A percentile compares a stretch with the other conserved stretches of the same genome.
These are phyloP conservation scores for Drosophila arizonae DNA, from an alignment of 1,140 invertebrate species.

Conservation along the genomic window DNA sequence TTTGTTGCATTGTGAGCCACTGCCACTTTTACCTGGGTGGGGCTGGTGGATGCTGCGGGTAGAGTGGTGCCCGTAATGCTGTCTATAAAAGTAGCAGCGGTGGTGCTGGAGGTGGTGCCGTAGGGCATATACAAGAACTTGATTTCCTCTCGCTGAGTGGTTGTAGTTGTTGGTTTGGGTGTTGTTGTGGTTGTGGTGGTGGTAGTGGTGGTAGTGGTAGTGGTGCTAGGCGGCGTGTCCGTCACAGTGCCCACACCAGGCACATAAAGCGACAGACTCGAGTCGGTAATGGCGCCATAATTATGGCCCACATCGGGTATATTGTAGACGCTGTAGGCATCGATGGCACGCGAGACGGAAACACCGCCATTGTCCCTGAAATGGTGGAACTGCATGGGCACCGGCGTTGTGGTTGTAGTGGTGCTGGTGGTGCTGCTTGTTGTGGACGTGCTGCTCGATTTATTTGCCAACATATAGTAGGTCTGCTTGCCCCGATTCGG, in stretches of 20 bases:
- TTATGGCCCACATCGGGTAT: slow-evolving; percentile 61
- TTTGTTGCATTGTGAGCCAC: not conserved
- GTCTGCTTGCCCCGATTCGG: not conserved
- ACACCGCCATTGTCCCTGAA: slow-evolving; percentile 36
- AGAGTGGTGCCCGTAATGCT: not conserved
- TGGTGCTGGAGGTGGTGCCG: not conserved
- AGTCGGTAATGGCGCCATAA: slow-evolving; percentile 56
- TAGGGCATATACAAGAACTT: slow-evolving; percentile 3
- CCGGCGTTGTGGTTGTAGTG: slow-evolving; percentile 25
- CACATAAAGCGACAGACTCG: slow-evolving; percentile 53
- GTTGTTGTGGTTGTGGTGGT: slow-evolving; percentile 15
- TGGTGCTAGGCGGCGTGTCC: slow-evolving; percentile 32
- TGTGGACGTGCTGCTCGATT: not conserved
- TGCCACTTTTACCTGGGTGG: not conserved
- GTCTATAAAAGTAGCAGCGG: not conserved
- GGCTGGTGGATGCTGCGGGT: not conserved
- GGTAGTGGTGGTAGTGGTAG: slow-evolving; percentile 22
- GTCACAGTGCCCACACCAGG: slow-evolving; percentile 59
- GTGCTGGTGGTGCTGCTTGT: slow-evolving; percentile 11
- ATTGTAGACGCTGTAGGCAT: slow-evolving; percentile 63
- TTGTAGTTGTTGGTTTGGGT: not conserved
- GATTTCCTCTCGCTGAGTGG: not conserved
- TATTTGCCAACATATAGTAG: not conserved
- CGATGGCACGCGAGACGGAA: slow-evolving; percentile 46
- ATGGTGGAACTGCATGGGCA: slow-evolving; percentile 51